Percentiles rank a stretch among this genome's conserved stretches.
phyloP scores from a whole-genome alignment of 2,888 invertebrate species.

The Clusia tigrina region DNA sequence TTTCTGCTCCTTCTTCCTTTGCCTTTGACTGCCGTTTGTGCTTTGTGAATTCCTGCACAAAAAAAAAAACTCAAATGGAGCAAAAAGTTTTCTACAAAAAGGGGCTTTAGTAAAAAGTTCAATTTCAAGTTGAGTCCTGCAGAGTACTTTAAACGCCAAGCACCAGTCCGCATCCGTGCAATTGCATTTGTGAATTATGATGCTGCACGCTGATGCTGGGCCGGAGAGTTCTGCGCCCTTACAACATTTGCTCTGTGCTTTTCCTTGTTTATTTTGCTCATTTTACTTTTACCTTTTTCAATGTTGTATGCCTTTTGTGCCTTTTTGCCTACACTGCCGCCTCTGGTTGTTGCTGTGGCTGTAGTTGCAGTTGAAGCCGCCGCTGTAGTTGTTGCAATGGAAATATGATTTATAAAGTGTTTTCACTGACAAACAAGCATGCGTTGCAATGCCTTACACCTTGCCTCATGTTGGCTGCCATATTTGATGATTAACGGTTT shows the following conservation, averaged over 20 bases:
- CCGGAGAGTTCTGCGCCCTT: background rate
- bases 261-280: no score
- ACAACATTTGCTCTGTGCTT: background rate
- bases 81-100: conserved; percentile 1
- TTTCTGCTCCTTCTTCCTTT: no score
- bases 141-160: background rate
- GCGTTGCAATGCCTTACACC: conserved; percentile 26
- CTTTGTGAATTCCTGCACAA: background rate
- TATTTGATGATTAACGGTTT: conserved; percentile 44
- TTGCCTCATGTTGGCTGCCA: conserved; percentile 41
- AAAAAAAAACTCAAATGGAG: background rate
- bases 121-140: background rate
- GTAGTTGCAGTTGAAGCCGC: background rate
- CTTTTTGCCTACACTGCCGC: background rate
- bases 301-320: background rate
- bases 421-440: conserved; percentile 6
- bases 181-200: conserved; percentile 39
- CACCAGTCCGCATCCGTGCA: conserved; percentile 6
- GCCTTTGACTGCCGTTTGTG: conserved; percentile 24
- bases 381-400: background rate
- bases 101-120: conserved; percentile 1
- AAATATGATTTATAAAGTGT: conserved; percentile 10
- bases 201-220: conserved; percentile 34
- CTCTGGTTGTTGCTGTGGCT: background rate
- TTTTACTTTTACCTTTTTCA: background rate